phyloP scores from a whole-genome alignment of 2,797 vertebrate genomes.

The Sebastes oblongus region DNA sequence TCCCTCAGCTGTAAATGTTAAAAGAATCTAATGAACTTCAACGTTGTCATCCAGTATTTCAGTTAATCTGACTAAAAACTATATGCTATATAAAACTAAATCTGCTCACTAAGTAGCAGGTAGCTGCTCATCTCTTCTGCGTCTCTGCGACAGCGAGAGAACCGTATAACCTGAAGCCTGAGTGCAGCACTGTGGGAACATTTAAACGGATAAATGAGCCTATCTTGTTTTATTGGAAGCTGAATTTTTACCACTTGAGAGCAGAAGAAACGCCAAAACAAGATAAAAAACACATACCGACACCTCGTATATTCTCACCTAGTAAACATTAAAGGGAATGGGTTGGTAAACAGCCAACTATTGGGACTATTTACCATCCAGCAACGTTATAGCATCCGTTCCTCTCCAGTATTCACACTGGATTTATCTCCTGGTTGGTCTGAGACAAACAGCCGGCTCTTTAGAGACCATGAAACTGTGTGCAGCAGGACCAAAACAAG shows the following conservation, averaged over 20 bases:
- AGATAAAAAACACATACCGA: not conserved
- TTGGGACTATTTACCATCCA: not conserved
- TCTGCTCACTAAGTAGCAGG: not conserved
- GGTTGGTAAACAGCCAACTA: not conserved
- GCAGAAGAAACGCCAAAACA: not conserved
- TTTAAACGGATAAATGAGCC: no score
- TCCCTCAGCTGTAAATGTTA: not conserved
- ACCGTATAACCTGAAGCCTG: not conserved
- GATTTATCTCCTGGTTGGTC: not conserved
- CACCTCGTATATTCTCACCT: not conserved
- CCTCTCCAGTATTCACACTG: not conserved
- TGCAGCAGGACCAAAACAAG: not conserved
- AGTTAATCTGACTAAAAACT: not conserved
- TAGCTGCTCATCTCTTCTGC: not conserved
- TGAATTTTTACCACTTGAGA: not conserved
- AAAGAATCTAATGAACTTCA: not conserved
- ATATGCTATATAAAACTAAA: not conserved
- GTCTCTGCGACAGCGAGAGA: not conserved
- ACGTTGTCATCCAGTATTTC: not conserved
- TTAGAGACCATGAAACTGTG: not conserved
- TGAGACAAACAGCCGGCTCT: not conserved
- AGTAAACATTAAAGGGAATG: not conserved
- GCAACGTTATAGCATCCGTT: not conserved
- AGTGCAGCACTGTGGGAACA: not conserved
- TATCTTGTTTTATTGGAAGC: not conserved